Evolutionary conservation across 2,113 vertebrate species (phyloP), one percentile per base, ranked within the genome.

Genomic region (Gallinago media): DNA sequence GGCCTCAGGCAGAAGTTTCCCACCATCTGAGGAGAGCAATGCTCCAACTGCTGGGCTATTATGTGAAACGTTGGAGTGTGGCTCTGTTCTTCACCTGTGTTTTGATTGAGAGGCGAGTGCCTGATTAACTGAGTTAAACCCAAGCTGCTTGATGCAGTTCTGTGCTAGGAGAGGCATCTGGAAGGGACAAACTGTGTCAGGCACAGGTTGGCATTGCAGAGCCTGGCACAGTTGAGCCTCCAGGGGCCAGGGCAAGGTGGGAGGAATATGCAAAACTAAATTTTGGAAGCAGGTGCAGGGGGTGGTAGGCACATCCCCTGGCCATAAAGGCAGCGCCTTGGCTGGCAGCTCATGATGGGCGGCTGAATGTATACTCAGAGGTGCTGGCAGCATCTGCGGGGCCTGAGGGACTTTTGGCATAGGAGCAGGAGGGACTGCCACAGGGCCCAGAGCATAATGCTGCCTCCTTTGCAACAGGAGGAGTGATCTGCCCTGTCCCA

Each of bases 71-170:
- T 46, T 76, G 25, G 26, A 80, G 47, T 0, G 0, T 0, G 7
- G 62, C 22, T 89, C 25, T 5, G 4, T 63, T 27, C 44, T 88
- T 34, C 20, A 36, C 36, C 47, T 75, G 32, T 0, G 0, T 72
- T 88, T 88, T 71, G 78, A 71, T 21, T 85, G 74, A 47, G 32
- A 67, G 31, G 34, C 25, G 36, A 77, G 34, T 84, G 23, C 44
- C 31, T 62, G 50, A 80, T 56, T 23, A 89, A 29, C 40, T 77
- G 76, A 77, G 42, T 78, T 56, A 93, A 81, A 84, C 18, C 16
- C 0, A 0, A 75, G 27, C n/a, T 52, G 18, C 13, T n/a, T 1
- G 1, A 26, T 0, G 3, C 29, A 54, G 72, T 68, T n/a, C 11
- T 65, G 26, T 67, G 12, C 31, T 31, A 40, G 31, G 42, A 81